Conservation (phyloP, 2,113 vertebrate species). For the Galbula dea region DNA sequence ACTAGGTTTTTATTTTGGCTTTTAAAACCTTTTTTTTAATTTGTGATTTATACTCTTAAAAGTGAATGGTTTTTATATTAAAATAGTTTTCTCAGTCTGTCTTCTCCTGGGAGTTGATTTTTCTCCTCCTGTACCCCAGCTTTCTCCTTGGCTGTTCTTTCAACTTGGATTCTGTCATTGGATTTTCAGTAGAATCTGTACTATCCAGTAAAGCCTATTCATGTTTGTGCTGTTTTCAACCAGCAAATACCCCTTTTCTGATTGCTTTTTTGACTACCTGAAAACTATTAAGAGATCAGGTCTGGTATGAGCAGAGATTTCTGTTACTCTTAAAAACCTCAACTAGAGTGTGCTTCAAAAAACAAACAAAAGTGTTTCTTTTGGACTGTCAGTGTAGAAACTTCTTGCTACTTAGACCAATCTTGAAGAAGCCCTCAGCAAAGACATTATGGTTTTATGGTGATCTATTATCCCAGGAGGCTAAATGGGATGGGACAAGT, state of each 20-base stretch:
- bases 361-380: neutral
- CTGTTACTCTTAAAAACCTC: neutral
- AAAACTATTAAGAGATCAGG: neutral
- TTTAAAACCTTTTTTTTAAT: neutral
- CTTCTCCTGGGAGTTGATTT: neutral
- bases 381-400: neutral
- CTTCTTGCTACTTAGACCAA: neutral
- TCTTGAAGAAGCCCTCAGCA: neutral
- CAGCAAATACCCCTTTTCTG: neutral
- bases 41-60: neutral
- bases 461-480: neutral
- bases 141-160: neutral
- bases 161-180: neutral
- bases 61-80: neutral
- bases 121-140: neutral
- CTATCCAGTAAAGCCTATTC: neutral
- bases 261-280: neutral
- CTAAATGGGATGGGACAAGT: neutral
- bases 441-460: neutral
- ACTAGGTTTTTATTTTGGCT: neutral
- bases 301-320: neutral
- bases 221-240: neutral
- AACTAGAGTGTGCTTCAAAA: neutral
- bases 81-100: neutral
- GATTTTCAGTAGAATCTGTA: neutral